Percentiles rank a stretch among this genome's conserved stretches.
Conservation (phyloP, 2,113 vertebrate genomes). For the Lates calcarifer region DNA sequence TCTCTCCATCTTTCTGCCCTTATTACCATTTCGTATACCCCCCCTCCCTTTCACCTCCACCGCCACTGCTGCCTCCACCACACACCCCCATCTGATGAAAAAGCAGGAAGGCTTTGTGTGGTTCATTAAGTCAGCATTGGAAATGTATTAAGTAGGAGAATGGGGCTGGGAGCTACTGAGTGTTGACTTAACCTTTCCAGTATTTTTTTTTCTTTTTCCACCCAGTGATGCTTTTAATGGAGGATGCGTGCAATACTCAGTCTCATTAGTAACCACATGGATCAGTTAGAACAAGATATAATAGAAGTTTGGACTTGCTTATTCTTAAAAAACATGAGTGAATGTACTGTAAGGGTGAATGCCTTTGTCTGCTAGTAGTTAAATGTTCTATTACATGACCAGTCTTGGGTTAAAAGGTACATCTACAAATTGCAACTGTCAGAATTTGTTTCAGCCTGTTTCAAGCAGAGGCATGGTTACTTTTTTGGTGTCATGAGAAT, state of each 20-base stretch:
- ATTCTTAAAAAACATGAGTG: constrained; percentile 42
- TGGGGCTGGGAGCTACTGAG: constrained; percentile 92
- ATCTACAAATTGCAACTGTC: constrained; percentile 17
- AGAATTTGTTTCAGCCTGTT: constrained; percentile 23
- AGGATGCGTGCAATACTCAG: constrained; percentile 65
- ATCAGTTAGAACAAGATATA: constrained; percentile 55
- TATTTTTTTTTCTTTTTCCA: constrained; percentile 81
- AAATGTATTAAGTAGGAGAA: constrained; percentile 99
- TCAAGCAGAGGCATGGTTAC: neutral
- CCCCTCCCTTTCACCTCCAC: constrained; percentile 72
- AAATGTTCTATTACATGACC: constrained; percentile 49
- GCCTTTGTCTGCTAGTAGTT: constrained; percentile 49
- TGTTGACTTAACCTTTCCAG: constrained; percentile 99
- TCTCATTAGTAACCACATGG: constrained; percentile 65
- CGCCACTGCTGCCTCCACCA: constrained; percentile 62
- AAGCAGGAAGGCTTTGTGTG: constrained; percentile 97
- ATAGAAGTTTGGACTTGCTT: constrained; percentile 47
- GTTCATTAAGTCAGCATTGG: constrained; percentile 99
- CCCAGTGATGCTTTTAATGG: constrained; percentile 69
- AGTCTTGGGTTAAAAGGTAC: constrained; percentile 15
- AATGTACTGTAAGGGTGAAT: constrained; percentile 34
- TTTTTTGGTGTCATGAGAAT: neutral
- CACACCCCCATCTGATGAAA: constrained; percentile 93
- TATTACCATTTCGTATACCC: constrained; percentile 96
- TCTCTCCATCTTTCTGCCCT: constrained; percentile 86